Base-by-base conservation (phyloP, 1,140 invertebrate genomes). In the Nomia melanderi region DNA sequence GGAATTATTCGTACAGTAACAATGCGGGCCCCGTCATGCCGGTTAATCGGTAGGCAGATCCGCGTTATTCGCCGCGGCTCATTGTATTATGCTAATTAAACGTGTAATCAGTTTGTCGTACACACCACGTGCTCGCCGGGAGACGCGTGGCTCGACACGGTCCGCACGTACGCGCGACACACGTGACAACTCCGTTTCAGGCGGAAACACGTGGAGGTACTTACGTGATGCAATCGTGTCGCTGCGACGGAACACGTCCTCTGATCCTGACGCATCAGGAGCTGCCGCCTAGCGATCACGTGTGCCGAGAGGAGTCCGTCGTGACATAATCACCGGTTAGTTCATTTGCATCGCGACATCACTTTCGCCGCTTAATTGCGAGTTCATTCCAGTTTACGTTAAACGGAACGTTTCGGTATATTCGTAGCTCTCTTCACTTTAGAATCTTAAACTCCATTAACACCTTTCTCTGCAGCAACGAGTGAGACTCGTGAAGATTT, bases 21-120 rank as follows among this genome's bases (percentile, higher is more conserved):
- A 20, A 20, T 44, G 14, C 41, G 14, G 41, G 14, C 14, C 14
- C 5, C 14, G 14, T 20, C 0, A 2, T 17, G 14, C 20, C 17
- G 25, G 14, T 41, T 74, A 74, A 66, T 33, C 60, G 12, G 25
- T 50, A 29, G 14, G 36, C 62, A 3, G 33, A 31, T 14, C 29
- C 12, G 50, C 53, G 33, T 56, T 65, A 41, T 65, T 65, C 27
- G 36, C 60, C 17, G 64, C n/a, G 33, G 62, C 36, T 66, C 62
- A 66, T 74, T 66, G 47, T 74, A 41, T 74, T 44, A 74, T 74
- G 71, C 47, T 74, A 74, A 74, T 74, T 74, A 74, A 63, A 74
- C 71, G 62, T 56, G 71, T 66, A 74, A 74, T 74, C 62, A 74
- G 33, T 54, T 65, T 74, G 71, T 72, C 57, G 70, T 72, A 72